A percentile compares a stretch with the other conserved stretches of the same genome.
These are phyloP conservation scores for Crocodylus rhombifer DNA, from an alignment of 2,797 vertebrate species.

Conservation along the genomic window DNA sequence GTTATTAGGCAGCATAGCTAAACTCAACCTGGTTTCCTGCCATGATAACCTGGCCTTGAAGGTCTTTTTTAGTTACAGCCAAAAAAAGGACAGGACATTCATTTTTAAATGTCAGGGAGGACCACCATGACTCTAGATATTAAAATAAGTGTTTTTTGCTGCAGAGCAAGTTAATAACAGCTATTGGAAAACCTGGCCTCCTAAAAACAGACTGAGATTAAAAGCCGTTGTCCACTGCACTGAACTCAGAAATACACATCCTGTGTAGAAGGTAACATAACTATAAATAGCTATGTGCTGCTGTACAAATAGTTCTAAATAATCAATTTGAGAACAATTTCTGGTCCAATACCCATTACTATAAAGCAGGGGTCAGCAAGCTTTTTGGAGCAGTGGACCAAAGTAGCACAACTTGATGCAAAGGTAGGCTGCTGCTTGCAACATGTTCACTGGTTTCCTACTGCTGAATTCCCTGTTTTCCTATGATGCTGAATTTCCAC, in stretches of 20 bases:
- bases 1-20: background rate
- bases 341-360: background rate
- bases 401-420: too few species aligned
- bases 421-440: too few species aligned
- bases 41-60: background rate
- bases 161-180: background rate
- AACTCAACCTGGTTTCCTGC: background rate
- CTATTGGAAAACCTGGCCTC: background rate
- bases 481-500: too few species aligned
- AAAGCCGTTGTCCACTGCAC: background rate
- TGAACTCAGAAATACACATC: background rate
- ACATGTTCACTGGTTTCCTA: too few species aligned
- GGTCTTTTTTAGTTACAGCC: rapidly evolving
- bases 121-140: rapidly evolving
- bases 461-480: background rate
- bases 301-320: rapidly evolving
- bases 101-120: background rate
- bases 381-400: too few species aligned
- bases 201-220: background rate
- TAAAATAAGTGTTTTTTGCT: background rate
- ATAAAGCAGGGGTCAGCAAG: too few species aligned
- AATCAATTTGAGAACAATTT: background rate
- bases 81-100: background rate
- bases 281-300: background rate
- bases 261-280: background rate